phyloP scores from a whole-genome alignment of 2,888 invertebrate species.

The Tenthredo notha region DNA sequence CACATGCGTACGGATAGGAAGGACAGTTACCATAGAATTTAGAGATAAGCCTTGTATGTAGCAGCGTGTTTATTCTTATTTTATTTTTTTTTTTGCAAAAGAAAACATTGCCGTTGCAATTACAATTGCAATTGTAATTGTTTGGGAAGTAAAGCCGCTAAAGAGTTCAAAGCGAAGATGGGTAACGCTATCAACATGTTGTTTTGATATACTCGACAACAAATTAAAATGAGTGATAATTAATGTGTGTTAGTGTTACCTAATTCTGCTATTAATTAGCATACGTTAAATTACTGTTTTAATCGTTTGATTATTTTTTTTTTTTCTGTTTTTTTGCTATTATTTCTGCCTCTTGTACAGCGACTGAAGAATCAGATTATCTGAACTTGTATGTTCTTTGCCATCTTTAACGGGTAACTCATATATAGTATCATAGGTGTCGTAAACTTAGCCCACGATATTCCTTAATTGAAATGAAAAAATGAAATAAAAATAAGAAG shows the following conservation, averaged over 20 bases:
- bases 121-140: not conserved
- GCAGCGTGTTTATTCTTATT: not conserved
- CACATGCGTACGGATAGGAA: slow-evolving; percentile 56
- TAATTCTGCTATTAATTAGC: not conserved
- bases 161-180: not conserved
- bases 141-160: not conserved
- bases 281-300: not conserved
- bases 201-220: not conserved
- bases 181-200: not conserved
- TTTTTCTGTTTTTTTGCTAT: slow-evolving; percentile 30
- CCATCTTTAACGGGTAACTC: slow-evolving; percentile 20
- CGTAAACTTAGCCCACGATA: slow-evolving; percentile 23
- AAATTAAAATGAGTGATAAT: not conserved
- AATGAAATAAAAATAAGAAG: not conserved
- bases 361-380: not conserved
- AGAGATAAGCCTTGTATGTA: slow-evolving; percentile 54
- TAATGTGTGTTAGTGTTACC: not conserved
- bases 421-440: slow-evolving; percentile 29
- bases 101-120: not conserved
- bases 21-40: slow-evolving; percentile 64
- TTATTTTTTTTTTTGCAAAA: not conserved
- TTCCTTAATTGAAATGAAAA: not conserved
- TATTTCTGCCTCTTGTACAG: slow-evolving; percentile 32
- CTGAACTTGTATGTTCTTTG: not conserved
- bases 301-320: not conserved